Conservation (phyloP, 2,888 invertebrate species). For the Baronia brevicornis region DNA sequence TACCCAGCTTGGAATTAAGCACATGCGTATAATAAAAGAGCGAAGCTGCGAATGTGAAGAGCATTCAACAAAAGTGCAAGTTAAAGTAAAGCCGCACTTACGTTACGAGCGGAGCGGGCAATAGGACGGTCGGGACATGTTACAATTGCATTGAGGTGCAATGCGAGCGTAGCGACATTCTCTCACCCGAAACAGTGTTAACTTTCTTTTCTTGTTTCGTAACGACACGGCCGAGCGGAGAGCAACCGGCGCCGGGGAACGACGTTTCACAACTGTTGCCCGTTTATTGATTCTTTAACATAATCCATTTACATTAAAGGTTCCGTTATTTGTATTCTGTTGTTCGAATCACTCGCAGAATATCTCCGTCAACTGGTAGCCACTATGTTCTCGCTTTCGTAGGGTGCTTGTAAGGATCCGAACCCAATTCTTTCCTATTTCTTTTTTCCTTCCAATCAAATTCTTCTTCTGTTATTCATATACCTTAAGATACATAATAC, state of each 20-base stretch:
- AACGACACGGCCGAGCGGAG: conserved; percentile 55
- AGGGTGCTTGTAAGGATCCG: too few species aligned
- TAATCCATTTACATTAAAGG: conserved; percentile 12
- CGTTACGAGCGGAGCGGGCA: conserved; percentile 37
- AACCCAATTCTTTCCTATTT: too few species aligned
- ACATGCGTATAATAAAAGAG: conserved; percentile 9
- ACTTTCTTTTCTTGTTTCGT: conserved; percentile 69
- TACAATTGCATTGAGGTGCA: conserved; percentile 28
- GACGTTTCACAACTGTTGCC: conserved; percentile 35
- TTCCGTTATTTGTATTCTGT: neutral
- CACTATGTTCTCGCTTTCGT: too few species aligned
- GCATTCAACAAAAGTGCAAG: conserved; percentile 34
- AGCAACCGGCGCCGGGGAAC: conserved; percentile 40
- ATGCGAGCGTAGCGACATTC: conserved; percentile 45
- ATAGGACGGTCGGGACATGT: conserved; percentile 31
- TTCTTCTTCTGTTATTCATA: too few species aligned
- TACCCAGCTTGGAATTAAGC: too few species aligned
- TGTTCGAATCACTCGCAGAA: neutral
- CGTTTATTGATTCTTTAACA: conserved; percentile 30
- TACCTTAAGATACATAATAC: too few species aligned
- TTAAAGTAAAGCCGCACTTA: conserved; percentile 36
- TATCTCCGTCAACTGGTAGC: too few species aligned
- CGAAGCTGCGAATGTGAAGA: neutral
- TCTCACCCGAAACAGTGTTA: conserved; percentile 47
- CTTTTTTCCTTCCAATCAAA: too few species aligned